Conservation (phyloP, 1,140 invertebrate species). For the Neodiprion pinetum region DNA sequence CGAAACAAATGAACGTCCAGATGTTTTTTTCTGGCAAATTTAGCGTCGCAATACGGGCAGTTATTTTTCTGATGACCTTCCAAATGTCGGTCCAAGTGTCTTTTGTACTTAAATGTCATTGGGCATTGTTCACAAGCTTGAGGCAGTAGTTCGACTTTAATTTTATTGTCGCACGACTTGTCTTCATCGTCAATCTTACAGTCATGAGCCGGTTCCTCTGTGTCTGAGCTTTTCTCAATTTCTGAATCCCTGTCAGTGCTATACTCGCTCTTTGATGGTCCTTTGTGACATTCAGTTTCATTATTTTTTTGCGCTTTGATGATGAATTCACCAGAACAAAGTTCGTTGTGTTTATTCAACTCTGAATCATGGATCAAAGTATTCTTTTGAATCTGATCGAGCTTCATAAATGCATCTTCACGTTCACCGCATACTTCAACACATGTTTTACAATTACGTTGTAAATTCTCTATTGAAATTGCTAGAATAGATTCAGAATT, state of each 20-base stretch:
- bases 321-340: background rate
- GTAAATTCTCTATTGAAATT: background rate
- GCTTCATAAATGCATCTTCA: background rate
- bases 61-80: constrained; percentile 56
- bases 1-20: constrained; percentile 50
- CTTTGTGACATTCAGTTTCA: background rate
- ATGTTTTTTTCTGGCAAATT: constrained; percentile 53
- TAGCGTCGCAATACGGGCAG: constrained; percentile 51
- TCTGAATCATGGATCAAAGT: background rate
- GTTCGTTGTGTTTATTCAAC: background rate
- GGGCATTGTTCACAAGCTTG: constrained; percentile 44
- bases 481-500: background rate
- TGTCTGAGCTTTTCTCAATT: constrained; percentile 26
- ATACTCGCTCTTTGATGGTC: background rate
- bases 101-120: constrained; percentile 51
- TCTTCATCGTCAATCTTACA: background rate
- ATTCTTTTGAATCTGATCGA: background rate
- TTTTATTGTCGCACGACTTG: constrained; percentile 7
- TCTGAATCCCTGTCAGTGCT: constrained; percentile 26
- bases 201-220: constrained; percentile 8
- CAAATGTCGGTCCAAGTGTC: constrained; percentile 52
- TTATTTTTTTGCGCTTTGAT: background rate
- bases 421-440: background rate
- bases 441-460: background rate
- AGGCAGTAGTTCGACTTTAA: constrained; percentile 19